Evolutionary conservation across 2,113 vertebrate genomes (phyloP).

Genomic region (Myrmecobius fasciatus): DNA sequence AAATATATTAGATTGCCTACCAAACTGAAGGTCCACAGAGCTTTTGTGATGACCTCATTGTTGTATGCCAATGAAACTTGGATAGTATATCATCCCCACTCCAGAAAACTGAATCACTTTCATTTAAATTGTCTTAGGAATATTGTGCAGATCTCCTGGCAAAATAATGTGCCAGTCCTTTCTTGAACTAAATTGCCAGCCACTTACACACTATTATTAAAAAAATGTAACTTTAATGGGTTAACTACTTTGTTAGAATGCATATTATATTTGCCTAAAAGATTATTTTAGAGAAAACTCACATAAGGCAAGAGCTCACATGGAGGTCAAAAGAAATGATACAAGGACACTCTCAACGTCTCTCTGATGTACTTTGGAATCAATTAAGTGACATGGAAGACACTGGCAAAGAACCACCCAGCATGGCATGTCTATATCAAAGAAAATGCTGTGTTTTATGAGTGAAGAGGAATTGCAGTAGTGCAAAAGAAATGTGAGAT

Average conservation of each 20-base stretch:
- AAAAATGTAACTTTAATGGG: background rate
- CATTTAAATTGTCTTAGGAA: background rate
- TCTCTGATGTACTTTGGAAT: background rate
- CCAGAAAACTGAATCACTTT: background rate
- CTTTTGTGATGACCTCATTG: background rate
- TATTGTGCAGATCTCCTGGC: background rate
- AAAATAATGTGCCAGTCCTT: background rate
- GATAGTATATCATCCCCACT: background rate
- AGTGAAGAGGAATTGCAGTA: background rate
- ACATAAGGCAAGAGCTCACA: background rate
- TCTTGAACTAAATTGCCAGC: background rate
- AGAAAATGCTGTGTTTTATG: background rate
- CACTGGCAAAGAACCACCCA: background rate
- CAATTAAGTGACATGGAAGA: background rate
- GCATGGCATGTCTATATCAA: background rate
- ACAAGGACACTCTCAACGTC: background rate
- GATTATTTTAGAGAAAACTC: background rate
- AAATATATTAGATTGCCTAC: background rate
- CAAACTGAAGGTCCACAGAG: background rate
- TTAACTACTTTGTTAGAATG: background rate
- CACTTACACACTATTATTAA: background rate
- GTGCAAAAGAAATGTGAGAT: background rate
- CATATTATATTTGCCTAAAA: background rate
- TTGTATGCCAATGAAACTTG: background rate
- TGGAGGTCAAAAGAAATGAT: background rate